Evolutionary conservation across 2,888 invertebrate genomes (phyloP), one percentile per base, ranked within the genome.

Genomic region (Syrphus vitripennis): DNA sequence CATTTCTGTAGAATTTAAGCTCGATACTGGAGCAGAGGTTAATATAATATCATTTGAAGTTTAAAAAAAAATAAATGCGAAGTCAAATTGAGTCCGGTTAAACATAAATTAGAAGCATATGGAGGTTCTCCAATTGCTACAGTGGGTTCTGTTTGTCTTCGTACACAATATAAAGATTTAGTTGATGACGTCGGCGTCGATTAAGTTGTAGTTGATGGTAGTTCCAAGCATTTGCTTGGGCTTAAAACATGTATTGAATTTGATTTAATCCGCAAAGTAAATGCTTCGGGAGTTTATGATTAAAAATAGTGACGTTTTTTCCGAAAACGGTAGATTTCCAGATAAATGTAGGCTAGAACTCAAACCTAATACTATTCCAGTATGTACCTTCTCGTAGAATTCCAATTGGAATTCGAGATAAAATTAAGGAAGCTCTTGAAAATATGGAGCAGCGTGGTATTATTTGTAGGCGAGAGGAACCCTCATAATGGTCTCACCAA

Each of bases 361-460:
- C 14, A 40, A 40, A 40, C 37, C 37, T n/a, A 40, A 40, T 40
- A 4, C 71, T 42, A 63, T 65, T 29, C 74, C 80, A 9, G 72
- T 74, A 3, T 19, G 53, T 67, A 6, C 72, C 72, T 21, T 74
- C 74, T 3, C 67, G 53, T 31, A 53, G 65, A 45, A 75, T 75
- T 45, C 63, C 65, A 24, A 4, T 75, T 24, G 75, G 75, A 12
- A 75, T 75, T 1, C 12, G 65, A 40, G 37, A 67, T 24, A 57
- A 57, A 45, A 53, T 74, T 21, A 79, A 75, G 9, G 24, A 42
- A 34, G 74, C 74, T 34, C 57, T 80, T 6, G 67, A 50, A 26
- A 42, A 72, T 21, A 87, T 74, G 79, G 87, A 87, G 78, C 75
- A 50, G 65, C 74, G 55, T 26, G 83, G 79, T 59, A 88, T 88